Conservation (phyloP, 2,113 vertebrate species). For the Hippocampus comes region DNA sequence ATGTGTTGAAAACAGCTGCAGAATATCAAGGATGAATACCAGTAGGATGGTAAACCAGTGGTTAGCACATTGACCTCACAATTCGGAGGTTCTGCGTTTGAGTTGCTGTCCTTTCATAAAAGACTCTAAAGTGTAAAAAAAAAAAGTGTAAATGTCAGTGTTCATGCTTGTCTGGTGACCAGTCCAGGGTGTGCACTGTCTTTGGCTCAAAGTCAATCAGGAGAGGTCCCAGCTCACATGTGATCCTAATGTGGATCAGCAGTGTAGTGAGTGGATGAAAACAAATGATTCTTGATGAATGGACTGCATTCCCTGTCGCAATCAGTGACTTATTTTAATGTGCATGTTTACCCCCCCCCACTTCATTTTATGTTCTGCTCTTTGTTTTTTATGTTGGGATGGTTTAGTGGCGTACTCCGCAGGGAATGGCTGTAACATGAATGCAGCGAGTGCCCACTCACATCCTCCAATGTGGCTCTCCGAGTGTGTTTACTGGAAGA, state of each 20-base stretch:
- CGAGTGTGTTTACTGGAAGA: constrained; percentile 60
- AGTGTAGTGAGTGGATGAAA: neutral
- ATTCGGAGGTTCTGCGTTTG: neutral
- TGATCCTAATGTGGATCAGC: neutral
- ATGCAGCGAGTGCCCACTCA: constrained; percentile 33
- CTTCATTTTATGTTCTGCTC: neutral
- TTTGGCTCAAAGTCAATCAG: neutral
- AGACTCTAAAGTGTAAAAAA: neutral
- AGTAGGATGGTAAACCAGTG: neutral
- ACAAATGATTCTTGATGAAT: neutral
- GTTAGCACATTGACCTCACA: neutral
- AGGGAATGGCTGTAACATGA: constrained; percentile 9
- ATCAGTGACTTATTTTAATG: constrained; percentile 1
- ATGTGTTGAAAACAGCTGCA: neutral
- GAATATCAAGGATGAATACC: neutral
- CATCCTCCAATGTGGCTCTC: constrained; percentile 37
- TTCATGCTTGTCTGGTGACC: too few relatives aligned
- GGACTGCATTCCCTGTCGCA: neutral
- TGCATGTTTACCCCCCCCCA: neutral
- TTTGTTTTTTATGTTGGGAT: constrained; percentile 4
- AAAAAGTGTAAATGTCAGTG: neutral
- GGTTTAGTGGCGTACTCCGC: neutral
- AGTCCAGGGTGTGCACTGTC: neutral
- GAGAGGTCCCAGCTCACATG: neutral
- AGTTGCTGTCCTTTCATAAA: neutral